A percentile compares a stretch with the other conserved stretches of the same genome.
Evolutionary conservation across 2,888 invertebrate species (phyloP).

Genomic region (Pycnomerus fuliginosus): DNA sequence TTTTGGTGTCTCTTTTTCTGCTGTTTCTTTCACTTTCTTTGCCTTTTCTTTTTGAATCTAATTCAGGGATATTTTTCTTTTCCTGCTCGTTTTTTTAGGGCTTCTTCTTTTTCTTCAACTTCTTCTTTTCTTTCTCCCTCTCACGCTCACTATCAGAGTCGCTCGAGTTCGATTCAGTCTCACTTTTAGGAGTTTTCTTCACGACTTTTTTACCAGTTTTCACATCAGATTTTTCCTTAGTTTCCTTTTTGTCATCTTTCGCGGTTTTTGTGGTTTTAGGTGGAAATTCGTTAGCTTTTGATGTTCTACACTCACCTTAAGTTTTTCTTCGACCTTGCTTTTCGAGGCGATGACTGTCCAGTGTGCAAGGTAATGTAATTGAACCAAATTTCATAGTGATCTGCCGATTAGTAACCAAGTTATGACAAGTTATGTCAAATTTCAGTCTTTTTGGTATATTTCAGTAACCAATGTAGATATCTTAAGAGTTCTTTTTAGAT

Average conservation of each 20-base stretch:
- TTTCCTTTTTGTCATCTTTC: constrained; percentile 56
- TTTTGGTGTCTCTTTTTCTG: constrained; percentile 61
- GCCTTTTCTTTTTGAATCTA: constrained; percentile 54
- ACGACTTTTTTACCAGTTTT: constrained; percentile 47
- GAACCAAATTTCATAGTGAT: no score
- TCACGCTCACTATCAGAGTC: constrained; percentile 50
- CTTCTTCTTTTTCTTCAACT: constrained; percentile 44
- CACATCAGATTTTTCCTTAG: constrained; percentile 42
- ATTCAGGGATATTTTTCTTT: constrained; percentile 55
- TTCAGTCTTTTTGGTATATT: no score
- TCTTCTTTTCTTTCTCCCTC: constrained; percentile 42
- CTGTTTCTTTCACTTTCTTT: constrained; percentile 55
- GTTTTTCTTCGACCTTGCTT: constrained; percentile 31
- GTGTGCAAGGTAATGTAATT: no score
- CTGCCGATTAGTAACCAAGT: no score
- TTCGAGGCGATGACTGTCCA: constrained; percentile 28
- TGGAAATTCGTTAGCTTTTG: constrained; percentile 61
- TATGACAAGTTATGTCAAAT: no score
- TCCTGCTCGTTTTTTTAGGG: constrained; percentile 54
- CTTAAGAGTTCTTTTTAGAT: no score
- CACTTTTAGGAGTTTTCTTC: constrained; percentile 49
- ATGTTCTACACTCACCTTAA: constrained; percentile 32
- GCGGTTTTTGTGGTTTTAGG: constrained; percentile 48
- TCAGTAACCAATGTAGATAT: no score
- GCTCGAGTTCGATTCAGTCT: constrained; percentile 49